These are phyloP conservation scores for Branchipolynoe longqiensis DNA, from an alignment of 2,888 invertebrate genomes.

Conservation along the genomic window DNA sequence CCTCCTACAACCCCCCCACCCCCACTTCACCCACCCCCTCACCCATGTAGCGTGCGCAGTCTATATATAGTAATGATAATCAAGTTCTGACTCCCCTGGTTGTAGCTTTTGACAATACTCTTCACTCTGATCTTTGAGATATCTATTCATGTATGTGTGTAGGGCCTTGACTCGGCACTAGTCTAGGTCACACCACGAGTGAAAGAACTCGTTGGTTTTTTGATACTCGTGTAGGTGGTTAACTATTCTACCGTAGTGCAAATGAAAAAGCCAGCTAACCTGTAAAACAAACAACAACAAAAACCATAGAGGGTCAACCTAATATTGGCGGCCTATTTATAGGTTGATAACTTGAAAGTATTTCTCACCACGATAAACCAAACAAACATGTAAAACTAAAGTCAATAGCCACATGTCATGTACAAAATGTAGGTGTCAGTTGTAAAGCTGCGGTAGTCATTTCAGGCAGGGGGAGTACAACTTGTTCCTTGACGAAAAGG, in stretches of 20 bases:
- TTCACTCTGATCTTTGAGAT: conserved; percentile 43
- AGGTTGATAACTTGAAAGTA: conserved; percentile 18
- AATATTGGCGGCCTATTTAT: neutral
- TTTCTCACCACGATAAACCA: neutral
- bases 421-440: conserved; percentile 39
- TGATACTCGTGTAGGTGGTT: conserved; percentile 39
- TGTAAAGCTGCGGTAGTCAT: conserved; percentile 17
- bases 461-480: conserved; percentile 26
- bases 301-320: neutral
- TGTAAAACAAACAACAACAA: neutral
- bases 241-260: conserved; percentile 22
- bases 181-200: conserved; percentile 35
- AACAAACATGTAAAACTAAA: conserved; percentile 10
- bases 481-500: conserved; percentile 24
- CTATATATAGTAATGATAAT: conserved; percentile 30
- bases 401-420: conserved; percentile 10
- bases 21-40: neutral
- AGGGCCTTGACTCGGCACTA: conserved; percentile 9
- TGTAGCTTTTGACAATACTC: conserved; percentile 54
- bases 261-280: neutral
- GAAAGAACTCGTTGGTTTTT: conserved; percentile 22
- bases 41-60: conserved; percentile 11
- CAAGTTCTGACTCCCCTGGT: conserved; percentile 26
- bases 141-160: conserved; percentile 48
- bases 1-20: too few species aligned